Percentiles rank a stretch among this genome's conserved stretches.
Conservation (phyloP, 1,140 invertebrate genomes). For the Pseudobourletiella spinata region DNA sequence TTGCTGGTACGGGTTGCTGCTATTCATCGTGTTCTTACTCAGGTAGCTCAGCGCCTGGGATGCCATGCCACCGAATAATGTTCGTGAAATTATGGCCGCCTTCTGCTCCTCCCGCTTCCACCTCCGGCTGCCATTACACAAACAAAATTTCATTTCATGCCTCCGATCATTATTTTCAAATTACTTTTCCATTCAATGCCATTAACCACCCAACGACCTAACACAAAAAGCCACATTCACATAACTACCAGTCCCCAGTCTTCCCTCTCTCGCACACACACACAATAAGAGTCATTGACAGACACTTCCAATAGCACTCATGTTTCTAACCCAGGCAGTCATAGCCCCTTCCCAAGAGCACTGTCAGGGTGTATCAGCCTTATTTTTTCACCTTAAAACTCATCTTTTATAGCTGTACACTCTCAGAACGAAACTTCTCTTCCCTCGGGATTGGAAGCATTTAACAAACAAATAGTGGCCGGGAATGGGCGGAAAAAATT, state of each 20-base stretch:
- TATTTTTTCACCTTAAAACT: too few species aligned
- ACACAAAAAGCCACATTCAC: background rate
- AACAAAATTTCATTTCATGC: too few species aligned
- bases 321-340: too few species aligned
- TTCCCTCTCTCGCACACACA: background rate
- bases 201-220: background rate
- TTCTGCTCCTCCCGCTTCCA: constrained; percentile 79
- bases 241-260: background rate
- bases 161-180: background rate
- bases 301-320: too few species aligned
- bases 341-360: too few species aligned
- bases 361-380: too few species aligned
- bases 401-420: too few species aligned
- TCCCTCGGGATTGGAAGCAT: background rate
- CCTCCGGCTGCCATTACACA: constrained; percentile 52
- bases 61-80: constrained; percentile 49
- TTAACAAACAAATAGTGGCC: constrained; percentile 4
- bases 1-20: constrained; percentile 41
- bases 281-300: too few species aligned
- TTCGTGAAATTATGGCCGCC: constrained; percentile 44
- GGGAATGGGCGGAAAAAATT: too few species aligned
- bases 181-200: background rate
- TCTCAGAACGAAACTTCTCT: too few species aligned
- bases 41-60: constrained; percentile 52
- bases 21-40: constrained; percentile 34